A percentile compares a stretch with the other conserved stretches of the same genome.
Evolutionary conservation across 2,888 invertebrate species (phyloP).

Genomic region (Uropetala carovei): DNA sequence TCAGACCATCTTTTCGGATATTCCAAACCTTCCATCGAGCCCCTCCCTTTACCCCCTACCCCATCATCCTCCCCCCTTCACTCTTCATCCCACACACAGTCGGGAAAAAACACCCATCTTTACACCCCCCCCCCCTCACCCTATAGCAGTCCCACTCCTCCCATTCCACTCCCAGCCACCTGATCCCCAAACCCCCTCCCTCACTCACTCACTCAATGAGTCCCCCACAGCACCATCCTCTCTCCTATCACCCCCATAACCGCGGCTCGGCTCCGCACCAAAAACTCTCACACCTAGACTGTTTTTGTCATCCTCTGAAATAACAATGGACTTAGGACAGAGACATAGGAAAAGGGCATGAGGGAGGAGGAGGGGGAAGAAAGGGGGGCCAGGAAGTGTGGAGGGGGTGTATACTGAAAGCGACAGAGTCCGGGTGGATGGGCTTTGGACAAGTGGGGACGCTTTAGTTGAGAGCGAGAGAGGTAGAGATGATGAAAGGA

Average conservation of each 20-base stretch:
- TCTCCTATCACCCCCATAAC: background rate
- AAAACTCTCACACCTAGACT: background rate
- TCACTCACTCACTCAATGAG: too few species aligned
- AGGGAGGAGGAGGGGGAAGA: background rate
- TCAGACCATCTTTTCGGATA: background rate
- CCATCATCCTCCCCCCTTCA: background rate
- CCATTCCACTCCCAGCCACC: too few species aligned
- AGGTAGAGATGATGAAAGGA: background rate
- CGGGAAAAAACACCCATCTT: too few species aligned
- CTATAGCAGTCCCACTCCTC: too few species aligned
- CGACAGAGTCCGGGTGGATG: slow-evolving; percentile 51
- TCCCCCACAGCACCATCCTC: too few species aligned
- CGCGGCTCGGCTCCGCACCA: background rate
- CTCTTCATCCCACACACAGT: background rate
- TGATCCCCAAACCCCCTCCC: too few species aligned
- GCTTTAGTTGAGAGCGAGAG: background rate
- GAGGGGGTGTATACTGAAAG: slow-evolving; percentile 15
- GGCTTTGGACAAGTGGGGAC: slow-evolving; percentile 43
- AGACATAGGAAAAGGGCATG: too few species aligned
- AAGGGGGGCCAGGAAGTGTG: background rate
- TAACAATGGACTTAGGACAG: background rate
- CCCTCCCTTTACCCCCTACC: background rate
- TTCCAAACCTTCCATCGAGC: background rate
- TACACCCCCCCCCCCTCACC: too few species aligned
- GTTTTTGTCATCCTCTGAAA: slow-evolving; percentile 45